Conservation (phyloP, 2,888 invertebrate species). For the Chironomus tentans region DNA sequence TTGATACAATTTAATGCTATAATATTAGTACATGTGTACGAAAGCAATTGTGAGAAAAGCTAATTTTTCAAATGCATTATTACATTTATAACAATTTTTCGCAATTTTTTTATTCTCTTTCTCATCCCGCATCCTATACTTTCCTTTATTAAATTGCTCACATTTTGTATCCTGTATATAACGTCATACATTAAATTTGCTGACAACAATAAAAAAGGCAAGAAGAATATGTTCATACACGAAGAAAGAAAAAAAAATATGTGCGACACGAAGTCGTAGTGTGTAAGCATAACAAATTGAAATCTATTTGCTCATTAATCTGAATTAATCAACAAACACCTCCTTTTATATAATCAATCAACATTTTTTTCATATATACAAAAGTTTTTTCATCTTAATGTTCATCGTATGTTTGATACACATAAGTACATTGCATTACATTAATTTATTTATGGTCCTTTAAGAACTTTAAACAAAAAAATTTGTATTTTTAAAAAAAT, state of each 20-base stretch:
- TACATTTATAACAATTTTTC: slow-evolving; percentile 20
- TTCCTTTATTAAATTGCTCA: background rate
- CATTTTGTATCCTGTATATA: background rate
- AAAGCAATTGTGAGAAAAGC: slow-evolving; percentile 15
- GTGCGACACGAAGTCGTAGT: background rate
- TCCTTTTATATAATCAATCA: background rate
- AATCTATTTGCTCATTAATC: slow-evolving; percentile 19
- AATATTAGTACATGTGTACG: too few species aligned
- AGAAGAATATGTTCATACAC: too few species aligned
- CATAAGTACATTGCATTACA: background rate
- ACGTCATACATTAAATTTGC: too few species aligned
- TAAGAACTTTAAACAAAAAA: background rate
- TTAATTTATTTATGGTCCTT: background rate
- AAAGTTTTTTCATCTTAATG: background rate
- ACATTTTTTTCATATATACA: background rate
- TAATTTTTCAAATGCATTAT: slow-evolving; percentile 22
- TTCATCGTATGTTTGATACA: background rate
- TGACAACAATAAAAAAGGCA: too few species aligned
- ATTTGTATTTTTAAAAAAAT: background rate
- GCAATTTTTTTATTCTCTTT: background rate
- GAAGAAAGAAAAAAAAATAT: background rate
- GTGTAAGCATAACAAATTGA: background rate
- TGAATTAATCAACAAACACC: background rate
- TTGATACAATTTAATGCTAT: background rate
- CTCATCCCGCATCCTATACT: background rate